These are phyloP conservation scores for Diploscapter pachys DNA, from an alignment of 1,140 invertebrate species.

Conservation along the genomic window DNA sequence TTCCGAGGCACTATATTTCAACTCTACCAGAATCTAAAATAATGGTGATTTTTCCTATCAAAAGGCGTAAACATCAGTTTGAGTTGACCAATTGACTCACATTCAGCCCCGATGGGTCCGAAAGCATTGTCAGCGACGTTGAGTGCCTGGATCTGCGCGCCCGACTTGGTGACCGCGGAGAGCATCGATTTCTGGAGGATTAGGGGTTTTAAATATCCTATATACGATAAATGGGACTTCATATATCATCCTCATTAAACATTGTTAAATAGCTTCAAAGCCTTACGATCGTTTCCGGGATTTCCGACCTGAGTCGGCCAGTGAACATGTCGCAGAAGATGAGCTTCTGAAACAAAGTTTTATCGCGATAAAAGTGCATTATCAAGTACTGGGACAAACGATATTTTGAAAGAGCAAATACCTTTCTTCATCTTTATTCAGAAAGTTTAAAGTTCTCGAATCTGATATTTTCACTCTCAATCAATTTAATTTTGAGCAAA, in stretches of 20 bases:
- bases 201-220: no score
- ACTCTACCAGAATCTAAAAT: no score
- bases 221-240: no score
- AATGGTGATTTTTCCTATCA: no score
- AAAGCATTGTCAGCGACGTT: slow-evolving; percentile 96
- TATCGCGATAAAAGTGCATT: slow-evolving; percentile 4
- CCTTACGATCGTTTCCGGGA: slow-evolving; percentile 75
- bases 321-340: slow-evolving; percentile 83
- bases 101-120: slow-evolving; percentile 83
- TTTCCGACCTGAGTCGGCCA: slow-evolving; percentile 84
- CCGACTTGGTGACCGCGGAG: slow-evolving; percentile 74
- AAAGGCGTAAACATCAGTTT: no score
- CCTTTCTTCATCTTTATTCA: no score
- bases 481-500: background rate
- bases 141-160: slow-evolving; percentile 75
- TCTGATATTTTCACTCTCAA: background rate
- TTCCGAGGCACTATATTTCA: no score
- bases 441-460: no score
- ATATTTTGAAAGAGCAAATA: background rate
- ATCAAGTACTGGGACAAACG: background rate
- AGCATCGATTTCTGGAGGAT: slow-evolving; percentile 68
- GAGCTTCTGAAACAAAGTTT: slow-evolving; percentile 27
- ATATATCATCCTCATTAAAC: background rate
- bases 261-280: background rate
- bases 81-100: background rate